Conservation (phyloP, 1,140 invertebrate species). For the Reticulitermes speratus region DNA sequence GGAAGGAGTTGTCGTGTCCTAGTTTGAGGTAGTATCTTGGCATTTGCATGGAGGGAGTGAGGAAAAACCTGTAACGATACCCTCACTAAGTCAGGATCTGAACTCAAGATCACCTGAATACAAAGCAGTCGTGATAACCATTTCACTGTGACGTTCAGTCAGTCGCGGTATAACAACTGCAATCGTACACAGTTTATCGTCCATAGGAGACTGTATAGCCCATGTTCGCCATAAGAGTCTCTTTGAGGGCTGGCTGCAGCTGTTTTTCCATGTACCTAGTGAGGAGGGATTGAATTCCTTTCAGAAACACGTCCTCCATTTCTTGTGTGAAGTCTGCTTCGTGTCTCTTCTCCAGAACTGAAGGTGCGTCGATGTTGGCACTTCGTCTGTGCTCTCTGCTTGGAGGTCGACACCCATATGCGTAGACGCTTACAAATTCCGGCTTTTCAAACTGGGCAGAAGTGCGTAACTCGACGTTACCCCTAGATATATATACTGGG, state of each 20-base stretch:
- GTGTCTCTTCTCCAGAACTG: constrained; percentile 39
- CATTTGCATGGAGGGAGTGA: too few relatives aligned
- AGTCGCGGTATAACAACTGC: neutral
- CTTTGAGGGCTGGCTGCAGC: constrained; percentile 77
- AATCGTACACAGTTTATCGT: constrained; percentile 38
- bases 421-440: constrained; percentile 78
- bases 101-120: too few relatives aligned
- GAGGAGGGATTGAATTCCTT: constrained; percentile 72
- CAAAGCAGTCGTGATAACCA: too few relatives aligned
- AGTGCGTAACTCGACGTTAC: constrained; percentile 68
- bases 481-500: constrained; percentile 51
- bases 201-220: constrained; percentile 83
- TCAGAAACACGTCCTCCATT: constrained; percentile 80
- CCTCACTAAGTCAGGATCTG: too few relatives aligned
- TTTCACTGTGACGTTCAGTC: too few relatives aligned
- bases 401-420: constrained; percentile 67
- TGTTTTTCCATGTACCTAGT: constrained; percentile 80
- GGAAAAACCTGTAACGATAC: too few relatives aligned
- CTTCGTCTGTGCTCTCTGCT: constrained; percentile 44
- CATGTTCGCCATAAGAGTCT: constrained; percentile 80
- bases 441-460: constrained; percentile 80
- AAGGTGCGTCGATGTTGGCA: constrained; percentile 26
- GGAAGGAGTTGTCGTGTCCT: too few relatives aligned
- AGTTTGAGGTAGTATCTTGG: too few relatives aligned
- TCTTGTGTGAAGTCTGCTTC: constrained; percentile 47